Percentiles rank a stretch among this genome's conserved stretches.
phyloP scores from a whole-genome alignment of 2,113 vertebrate genomes.

The Eolophus roseicapilla region DNA sequence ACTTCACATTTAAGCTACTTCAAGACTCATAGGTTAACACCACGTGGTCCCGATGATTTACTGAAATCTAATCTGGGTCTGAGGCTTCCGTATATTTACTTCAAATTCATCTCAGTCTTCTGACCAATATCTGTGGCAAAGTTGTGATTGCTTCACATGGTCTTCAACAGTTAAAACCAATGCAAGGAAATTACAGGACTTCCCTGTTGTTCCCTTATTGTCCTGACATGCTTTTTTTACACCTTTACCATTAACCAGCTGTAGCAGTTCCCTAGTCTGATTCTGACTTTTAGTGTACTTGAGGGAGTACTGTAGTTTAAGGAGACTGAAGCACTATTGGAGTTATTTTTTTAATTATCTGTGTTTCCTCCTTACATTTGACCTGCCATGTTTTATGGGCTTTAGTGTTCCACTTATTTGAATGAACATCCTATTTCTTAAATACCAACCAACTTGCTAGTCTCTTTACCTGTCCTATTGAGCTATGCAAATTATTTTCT shows the following conservation, averaged over 20 bases:
- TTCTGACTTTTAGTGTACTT: not conserved
- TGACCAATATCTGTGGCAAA: not conserved
- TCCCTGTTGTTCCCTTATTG: not conserved
- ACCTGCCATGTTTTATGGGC: not conserved
- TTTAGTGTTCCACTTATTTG: not conserved
- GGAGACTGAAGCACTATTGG: not conserved
- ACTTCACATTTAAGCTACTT: rapidly evolving
- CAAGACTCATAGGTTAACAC: not conserved
- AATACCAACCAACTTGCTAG: not conserved
- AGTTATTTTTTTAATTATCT: not conserved
- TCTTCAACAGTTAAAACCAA: not conserved
- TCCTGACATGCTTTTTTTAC: not conserved
- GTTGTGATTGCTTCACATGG: not conserved
- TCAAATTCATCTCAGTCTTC: not conserved
- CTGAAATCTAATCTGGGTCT: not conserved
- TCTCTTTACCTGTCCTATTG: not conserved
- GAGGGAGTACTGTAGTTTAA: not conserved
- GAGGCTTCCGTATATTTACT: not conserved
- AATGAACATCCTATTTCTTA: not conserved
- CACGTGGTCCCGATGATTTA: not conserved
- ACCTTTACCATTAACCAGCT: not conserved
- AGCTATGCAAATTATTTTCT: not conserved
- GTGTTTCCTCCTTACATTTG: not conserved
- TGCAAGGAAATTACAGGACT: not conserved
- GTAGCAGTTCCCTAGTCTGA: not conserved